Conservation (phyloP, 2,888 invertebrate species). For the Petrolisthes cinctipes region DNA sequence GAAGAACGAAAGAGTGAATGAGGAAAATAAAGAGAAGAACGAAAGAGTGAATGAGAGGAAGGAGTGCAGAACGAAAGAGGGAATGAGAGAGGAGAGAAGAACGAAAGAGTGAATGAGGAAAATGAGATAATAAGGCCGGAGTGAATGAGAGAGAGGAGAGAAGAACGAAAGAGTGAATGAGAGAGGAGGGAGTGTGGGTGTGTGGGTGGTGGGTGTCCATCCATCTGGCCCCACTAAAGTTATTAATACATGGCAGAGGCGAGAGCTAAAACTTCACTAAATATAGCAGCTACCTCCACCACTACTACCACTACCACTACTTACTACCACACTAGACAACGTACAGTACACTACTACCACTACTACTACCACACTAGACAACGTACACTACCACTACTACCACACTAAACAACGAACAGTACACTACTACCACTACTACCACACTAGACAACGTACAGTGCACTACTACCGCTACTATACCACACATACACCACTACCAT, state of each 20-base stretch:
- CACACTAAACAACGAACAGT: neutral
- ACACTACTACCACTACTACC: neutral
- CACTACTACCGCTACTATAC: neutral
- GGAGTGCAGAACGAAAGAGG: neutral
- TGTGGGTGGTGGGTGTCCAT: conserved; percentile 23
- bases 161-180: neutral
- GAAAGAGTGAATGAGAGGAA: neutral
- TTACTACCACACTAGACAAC: neutral
- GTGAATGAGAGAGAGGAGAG: no score
- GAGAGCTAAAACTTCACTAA: conserved; percentile 40
- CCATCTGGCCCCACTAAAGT: conserved; percentile 4
- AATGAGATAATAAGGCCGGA: neutral
- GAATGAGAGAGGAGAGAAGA: neutral
- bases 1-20: neutral
- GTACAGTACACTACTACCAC: neutral
- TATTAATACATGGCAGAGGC: conserved; percentile 47
- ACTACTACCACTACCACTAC: neutral
- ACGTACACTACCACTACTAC: neutral
- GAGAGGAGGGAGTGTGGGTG: neutral
- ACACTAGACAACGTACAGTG: neutral
- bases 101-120: neutral
- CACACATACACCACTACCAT: neutral
- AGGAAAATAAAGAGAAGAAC: neutral
- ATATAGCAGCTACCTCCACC: conserved; percentile 20
- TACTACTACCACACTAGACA: neutral